Evolutionary conservation across 1,140 invertebrate species (phyloP).

Genomic region (Lanistes nyassanus): DNA sequence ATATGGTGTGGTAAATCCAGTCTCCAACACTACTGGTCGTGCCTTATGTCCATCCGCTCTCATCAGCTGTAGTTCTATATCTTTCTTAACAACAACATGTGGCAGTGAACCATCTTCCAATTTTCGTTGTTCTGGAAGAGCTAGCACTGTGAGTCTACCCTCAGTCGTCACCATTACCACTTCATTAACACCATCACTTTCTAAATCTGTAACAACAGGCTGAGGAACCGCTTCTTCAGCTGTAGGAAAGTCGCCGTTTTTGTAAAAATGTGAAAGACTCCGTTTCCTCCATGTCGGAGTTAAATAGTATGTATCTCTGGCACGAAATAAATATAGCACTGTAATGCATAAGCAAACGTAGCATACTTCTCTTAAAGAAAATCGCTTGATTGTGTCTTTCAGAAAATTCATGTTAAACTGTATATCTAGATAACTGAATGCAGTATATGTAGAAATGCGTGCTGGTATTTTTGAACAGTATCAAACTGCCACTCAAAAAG

Average conservation of each 20-base stretch:
- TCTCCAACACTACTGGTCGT: slow-evolving; percentile 47
- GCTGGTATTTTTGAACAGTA: no score
- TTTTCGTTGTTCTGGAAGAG: slow-evolving; percentile 37
- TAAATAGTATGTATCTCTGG: slow-evolving; percentile 48
- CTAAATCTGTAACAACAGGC: slow-evolving; percentile 55
- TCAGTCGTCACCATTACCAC: slow-evolving; percentile 54
- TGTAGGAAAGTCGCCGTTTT: slow-evolving; percentile 49
- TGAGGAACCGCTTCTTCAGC: slow-evolving; percentile 44
- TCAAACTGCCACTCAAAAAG: no score
- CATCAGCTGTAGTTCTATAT: slow-evolving; percentile 36
- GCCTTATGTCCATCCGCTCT: slow-evolving; percentile 34
- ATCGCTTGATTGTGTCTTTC: slow-evolving; percentile 9
- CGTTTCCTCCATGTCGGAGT: slow-evolving; percentile 57
- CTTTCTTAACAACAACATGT: slow-evolving; percentile 50
- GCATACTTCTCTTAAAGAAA: slow-evolving; percentile 31
- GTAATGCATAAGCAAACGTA: slow-evolving; percentile 50
- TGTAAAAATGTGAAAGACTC: slow-evolving; percentile 43
- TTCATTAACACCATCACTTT: slow-evolving; percentile 58
- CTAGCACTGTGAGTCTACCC: slow-evolving; percentile 43
- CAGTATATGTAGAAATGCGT: no score
- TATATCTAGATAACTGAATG: no score
- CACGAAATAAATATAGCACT: slow-evolving; percentile 53
- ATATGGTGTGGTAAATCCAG: slow-evolving; percentile 50
- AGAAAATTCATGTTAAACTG: background rate
- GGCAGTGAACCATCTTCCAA: slow-evolving; percentile 47